A percentile compares a stretch with the other conserved stretches of the same genome.
phyloP scores from a whole-genome alignment of 2,888 invertebrate species.

The Drosophila nigritarsus region DNA sequence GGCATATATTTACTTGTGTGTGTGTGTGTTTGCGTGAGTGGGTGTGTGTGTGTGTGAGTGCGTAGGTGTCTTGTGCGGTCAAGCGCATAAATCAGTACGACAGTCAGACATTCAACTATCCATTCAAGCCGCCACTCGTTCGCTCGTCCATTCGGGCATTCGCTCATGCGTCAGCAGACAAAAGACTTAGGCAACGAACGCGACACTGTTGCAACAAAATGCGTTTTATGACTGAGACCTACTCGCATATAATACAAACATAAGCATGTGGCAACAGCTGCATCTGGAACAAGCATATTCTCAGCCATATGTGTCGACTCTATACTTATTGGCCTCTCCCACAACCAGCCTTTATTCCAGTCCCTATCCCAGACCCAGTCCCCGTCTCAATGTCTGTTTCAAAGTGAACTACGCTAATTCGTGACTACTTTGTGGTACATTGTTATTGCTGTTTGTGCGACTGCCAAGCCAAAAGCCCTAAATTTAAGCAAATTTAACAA shows the following conservation, averaged over 20 bases:
- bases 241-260: neutral
- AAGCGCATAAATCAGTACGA: slow-evolving; percentile 77
- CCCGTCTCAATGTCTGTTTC: slow-evolving; percentile 22
- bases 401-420: slow-evolving; percentile 73
- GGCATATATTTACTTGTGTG: slow-evolving; percentile 21
- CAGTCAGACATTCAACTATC: slow-evolving; percentile 47
- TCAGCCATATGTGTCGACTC: slow-evolving; percentile 51
- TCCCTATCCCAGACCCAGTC: slow-evolving; percentile 14
- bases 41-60: slow-evolving; percentile 37
- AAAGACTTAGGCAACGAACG: slow-evolving; percentile 79
- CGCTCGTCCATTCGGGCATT: slow-evolving; percentile 40
- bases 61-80: slow-evolving; percentile 73
- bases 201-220: slow-evolving; percentile 71
- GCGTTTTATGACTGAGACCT: slow-evolving; percentile 49
- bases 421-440: slow-evolving; percentile 73
- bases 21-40: neutral
- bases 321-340: slow-evolving; percentile 18
- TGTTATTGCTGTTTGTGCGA: slow-evolving; percentile 35
- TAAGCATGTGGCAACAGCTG: slow-evolving; percentile 68
- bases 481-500: slow-evolving; percentile 45
- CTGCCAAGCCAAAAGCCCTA: slow-evolving; percentile 51
- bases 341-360: slow-evolving; percentile 4
- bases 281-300: slow-evolving; percentile 60
- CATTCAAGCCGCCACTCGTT: slow-evolving; percentile 39
- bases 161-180: slow-evolving; percentile 78